Evolutionary conservation across 2,797 vertebrate genomes (phyloP).

Genomic region (Oryzias sinensis): DNA sequence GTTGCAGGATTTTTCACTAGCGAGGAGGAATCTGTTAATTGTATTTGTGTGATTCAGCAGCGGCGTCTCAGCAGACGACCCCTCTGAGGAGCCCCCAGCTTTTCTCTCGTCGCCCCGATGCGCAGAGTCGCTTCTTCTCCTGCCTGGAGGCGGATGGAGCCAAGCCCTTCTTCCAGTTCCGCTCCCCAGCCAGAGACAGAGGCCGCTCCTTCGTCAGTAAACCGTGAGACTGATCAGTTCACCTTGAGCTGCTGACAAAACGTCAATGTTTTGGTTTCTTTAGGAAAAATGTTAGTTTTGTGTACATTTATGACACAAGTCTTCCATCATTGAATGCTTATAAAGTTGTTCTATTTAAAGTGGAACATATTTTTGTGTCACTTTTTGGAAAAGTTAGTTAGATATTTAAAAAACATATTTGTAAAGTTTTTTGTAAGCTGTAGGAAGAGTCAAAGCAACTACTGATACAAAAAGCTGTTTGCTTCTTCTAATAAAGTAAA

Average conservation of each 20-base stretch:
- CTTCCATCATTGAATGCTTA: no score
- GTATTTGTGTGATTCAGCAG: constrained; percentile 17
- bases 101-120: constrained; percentile 35
- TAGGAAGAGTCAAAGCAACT: no score
- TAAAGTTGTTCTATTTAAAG: no score
- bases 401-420: no score
- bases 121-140: constrained; percentile 67
- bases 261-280: not conserved
- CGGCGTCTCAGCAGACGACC: constrained; percentile 44
- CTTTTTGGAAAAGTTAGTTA: no score
- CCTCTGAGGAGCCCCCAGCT: constrained; percentile 65
- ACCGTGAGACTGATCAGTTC: constrained; percentile 42
- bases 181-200: constrained; percentile 62
- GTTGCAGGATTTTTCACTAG: constrained; percentile 33
- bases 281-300: no score
- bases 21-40: constrained; percentile 29
- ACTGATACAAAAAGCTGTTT: no score
- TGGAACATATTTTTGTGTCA: no score
- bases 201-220: constrained; percentile 43
- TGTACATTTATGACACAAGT: no score
- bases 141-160: constrained; percentile 60
- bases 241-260: not conserved
- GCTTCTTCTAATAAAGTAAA: no score
- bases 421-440: no score
- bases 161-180: constrained; percentile 76